Percentiles rank a stretch among this genome's conserved stretches.
Evolutionary conservation across 2,888 invertebrate species (phyloP).

Genomic region (Stenotaenia linearis): DNA sequence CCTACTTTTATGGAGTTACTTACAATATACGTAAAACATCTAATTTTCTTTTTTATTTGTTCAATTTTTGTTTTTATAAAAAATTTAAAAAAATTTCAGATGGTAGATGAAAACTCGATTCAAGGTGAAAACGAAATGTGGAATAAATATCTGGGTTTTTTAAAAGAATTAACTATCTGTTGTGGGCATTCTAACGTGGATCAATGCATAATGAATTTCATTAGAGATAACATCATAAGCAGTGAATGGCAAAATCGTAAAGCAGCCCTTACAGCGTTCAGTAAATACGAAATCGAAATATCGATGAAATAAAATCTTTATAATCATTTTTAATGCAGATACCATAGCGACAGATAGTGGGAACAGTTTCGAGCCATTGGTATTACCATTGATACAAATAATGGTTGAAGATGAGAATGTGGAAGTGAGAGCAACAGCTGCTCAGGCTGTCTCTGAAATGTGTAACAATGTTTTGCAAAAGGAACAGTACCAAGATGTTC

Average conservation of each 20-base stretch:
- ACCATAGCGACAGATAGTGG: neutral
- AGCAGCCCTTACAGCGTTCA: neutral
- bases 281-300: neutral
- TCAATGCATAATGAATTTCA: neutral
- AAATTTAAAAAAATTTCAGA: neutral
- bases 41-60: neutral
- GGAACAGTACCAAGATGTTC: neutral
- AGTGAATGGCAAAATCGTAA: neutral
- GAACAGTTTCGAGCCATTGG: neutral
- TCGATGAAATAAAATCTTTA: too few relatives aligned
- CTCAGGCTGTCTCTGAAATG: neutral
- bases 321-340: neutral
- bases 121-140: neutral
- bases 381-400: neutral
- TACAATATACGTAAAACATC: neutral
- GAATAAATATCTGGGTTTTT: neutral
- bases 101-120: too few relatives aligned
- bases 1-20: neutral
- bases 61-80: neutral
- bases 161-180: neutral
- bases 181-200: neutral
- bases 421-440: neutral
- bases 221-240: neutral
- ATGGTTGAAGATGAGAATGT: neutral
- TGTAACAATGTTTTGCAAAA: neutral